phyloP scores from a whole-genome alignment of 2,888 invertebrate genomes.

The Heliconius hortense region DNA sequence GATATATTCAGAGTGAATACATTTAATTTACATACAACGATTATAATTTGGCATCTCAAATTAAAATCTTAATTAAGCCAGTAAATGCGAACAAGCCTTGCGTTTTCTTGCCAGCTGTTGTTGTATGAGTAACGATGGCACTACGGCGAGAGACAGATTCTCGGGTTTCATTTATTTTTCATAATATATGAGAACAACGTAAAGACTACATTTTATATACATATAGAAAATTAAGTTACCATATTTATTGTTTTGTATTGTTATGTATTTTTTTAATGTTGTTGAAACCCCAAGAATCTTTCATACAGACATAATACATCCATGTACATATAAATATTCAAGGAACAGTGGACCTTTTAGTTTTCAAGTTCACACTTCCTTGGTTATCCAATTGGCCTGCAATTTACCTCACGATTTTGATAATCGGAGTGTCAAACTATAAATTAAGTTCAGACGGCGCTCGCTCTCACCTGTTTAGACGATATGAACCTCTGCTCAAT shows the following conservation, averaged over 20 bases:
- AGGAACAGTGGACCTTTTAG: slow-evolving; percentile 7
- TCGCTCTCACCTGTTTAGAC: slow-evolving; percentile 73
- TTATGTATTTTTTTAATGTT: neutral
- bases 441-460: slow-evolving; percentile 55
- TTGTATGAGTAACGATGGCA: slow-evolving; percentile 34
- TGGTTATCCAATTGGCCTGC: slow-evolving; percentile 44
- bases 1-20: slow-evolving; percentile 39
- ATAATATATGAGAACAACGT: neutral
- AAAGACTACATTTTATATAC: neutral
- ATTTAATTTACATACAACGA: slow-evolving; percentile 39
- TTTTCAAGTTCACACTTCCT: slow-evolving; percentile 2
- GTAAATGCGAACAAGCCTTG: slow-evolving; percentile 73
- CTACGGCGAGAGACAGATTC: slow-evolving; percentile 45
- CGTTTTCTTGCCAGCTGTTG: slow-evolving; percentile 26
- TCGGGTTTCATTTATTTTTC: slow-evolving; percentile 1
- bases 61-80: slow-evolving; percentile 68
- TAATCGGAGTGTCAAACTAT: slow-evolving; percentile 36
- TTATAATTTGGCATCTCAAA: slow-evolving; percentile 76
- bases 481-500: slow-evolving; percentile 74
- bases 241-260: neutral
- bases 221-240: neutral
- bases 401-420: slow-evolving; percentile 30
- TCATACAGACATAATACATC: slow-evolving; percentile 24
- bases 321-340: slow-evolving; percentile 15
- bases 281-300: slow-evolving; percentile 25